These are phyloP conservation scores for Carapus acus DNA, from an alignment of 2,797 vertebrate species.

Conservation along the genomic window DNA sequence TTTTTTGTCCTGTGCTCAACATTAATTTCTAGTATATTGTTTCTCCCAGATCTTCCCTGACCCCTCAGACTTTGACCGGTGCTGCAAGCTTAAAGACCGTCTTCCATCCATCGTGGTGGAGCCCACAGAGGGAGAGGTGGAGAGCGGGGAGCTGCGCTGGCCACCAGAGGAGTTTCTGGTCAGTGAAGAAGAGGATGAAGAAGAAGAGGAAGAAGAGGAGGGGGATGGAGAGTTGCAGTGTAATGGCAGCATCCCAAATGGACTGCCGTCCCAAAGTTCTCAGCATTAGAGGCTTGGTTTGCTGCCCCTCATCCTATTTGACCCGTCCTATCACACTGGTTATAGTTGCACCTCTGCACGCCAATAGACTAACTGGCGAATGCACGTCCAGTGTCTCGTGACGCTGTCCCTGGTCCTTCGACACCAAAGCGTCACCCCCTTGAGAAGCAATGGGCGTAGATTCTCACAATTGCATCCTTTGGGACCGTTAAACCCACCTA, in stretches of 20 bases:
- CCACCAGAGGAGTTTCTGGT: constrained; percentile 92
- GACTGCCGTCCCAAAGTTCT: constrained; percentile 64
- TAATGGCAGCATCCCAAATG: constrained; percentile 58
- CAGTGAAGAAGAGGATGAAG: constrained; percentile 75
- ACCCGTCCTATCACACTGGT: constrained; percentile 48
- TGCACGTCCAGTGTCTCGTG: constrained; percentile 17
- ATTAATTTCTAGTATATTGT: too few species aligned
- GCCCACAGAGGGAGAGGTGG: constrained; percentile 91
- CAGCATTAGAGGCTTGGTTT: constrained; percentile 59
- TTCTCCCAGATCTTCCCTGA: constrained; percentile 89
- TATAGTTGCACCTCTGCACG: constrained; percentile 45
- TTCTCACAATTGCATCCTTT: constrained; percentile 2
- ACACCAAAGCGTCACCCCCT: constrained; percentile 43
- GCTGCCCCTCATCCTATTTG: constrained; percentile 6
- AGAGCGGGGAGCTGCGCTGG: constrained; percentile 97
- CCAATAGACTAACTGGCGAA: constrained; percentile 34
- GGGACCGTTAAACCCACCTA: constrained; percentile 23
- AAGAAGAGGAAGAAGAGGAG: constrained; percentile 70
- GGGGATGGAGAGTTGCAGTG: constrained; percentile 23
- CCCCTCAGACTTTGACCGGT: constrained; percentile 91
- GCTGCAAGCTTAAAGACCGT: constrained; percentile 95
- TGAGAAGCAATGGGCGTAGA: constrained; percentile 44
- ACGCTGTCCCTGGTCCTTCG: constrained; percentile 19
- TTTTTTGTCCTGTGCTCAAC: too few species aligned
- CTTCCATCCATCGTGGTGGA: constrained; percentile 97